phyloP scores from a whole-genome alignment of 2,113 vertebrate species.

The Megaceryle maxima region DNA sequence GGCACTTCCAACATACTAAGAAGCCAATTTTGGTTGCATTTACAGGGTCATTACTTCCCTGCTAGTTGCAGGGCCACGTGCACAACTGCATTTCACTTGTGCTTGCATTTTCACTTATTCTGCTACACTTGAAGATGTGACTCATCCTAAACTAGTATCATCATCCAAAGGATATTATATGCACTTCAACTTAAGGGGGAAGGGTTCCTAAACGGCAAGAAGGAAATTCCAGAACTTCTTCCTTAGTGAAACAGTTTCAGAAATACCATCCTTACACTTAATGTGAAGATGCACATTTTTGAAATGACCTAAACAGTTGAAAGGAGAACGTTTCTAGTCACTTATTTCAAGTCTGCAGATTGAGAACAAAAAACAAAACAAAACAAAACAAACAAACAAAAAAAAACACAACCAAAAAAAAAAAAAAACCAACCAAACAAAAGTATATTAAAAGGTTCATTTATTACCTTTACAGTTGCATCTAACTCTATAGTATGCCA shows the following conservation, averaged over 20 bases:
- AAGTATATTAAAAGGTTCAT: background rate
- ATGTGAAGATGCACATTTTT: background rate
- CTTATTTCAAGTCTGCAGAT: background rate
- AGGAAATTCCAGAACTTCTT: background rate
- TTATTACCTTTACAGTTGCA: background rate
- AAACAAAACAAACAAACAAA: too few species aligned
- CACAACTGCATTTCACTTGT: background rate
- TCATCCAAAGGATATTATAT: background rate
- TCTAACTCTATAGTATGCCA: background rate
- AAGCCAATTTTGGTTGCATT: background rate
- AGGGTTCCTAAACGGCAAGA: background rate
- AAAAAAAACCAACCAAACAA: too few species aligned
- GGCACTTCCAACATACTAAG: background rate
- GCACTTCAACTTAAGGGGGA: background rate
- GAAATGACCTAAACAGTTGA: background rate
- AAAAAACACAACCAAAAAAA: too few species aligned
- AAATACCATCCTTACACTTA: background rate
- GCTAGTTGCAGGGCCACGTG: background rate
- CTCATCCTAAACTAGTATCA: background rate
- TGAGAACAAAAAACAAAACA: background rate
- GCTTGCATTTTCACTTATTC: background rate
- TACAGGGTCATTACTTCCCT: background rate
- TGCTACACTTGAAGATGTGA: background rate
- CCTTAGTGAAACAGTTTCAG: background rate
- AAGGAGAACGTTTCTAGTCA: background rate